Evolutionary conservation across 2,797 vertebrate genomes (phyloP).

Genomic region (Squalus acanthias): DNA sequence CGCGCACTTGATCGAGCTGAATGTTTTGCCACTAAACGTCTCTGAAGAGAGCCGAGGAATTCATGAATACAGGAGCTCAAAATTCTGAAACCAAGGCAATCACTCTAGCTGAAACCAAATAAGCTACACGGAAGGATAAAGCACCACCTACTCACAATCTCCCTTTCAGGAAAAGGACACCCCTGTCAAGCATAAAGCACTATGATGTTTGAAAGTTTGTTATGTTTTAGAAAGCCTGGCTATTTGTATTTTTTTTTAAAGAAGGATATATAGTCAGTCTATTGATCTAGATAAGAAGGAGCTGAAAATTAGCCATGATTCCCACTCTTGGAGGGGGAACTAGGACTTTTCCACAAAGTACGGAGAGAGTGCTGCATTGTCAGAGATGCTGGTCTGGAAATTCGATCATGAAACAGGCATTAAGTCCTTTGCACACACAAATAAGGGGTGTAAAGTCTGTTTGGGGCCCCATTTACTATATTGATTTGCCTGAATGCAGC

Average conservation of each 20-base stretch:
- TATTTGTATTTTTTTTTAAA: background rate
- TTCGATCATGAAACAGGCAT: background rate
- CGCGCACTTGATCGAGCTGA: background rate
- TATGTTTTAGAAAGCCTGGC: background rate
- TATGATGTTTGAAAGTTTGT: background rate
- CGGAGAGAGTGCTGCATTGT: background rate
- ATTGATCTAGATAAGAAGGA: background rate
- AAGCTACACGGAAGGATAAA: too few species aligned
- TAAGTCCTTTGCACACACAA: too few species aligned
- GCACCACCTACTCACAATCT: too few species aligned
- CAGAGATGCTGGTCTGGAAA: background rate
- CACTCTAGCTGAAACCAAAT: too few species aligned
- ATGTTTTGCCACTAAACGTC: background rate
- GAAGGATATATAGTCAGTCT: background rate
- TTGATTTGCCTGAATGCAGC: background rate
- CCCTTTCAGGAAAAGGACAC: background rate
- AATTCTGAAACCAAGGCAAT: too few species aligned
- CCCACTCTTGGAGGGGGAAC: background rate
- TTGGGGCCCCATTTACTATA: background rate
- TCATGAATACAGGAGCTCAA: too few species aligned
- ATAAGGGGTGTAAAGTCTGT: background rate
- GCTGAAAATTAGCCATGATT: background rate
- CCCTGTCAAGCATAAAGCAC: background rate
- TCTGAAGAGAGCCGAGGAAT: too few species aligned
- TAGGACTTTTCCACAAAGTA: background rate